phyloP scores from a whole-genome alignment of 1,140 invertebrate genomes.

The Dysdera silvatica region DNA sequence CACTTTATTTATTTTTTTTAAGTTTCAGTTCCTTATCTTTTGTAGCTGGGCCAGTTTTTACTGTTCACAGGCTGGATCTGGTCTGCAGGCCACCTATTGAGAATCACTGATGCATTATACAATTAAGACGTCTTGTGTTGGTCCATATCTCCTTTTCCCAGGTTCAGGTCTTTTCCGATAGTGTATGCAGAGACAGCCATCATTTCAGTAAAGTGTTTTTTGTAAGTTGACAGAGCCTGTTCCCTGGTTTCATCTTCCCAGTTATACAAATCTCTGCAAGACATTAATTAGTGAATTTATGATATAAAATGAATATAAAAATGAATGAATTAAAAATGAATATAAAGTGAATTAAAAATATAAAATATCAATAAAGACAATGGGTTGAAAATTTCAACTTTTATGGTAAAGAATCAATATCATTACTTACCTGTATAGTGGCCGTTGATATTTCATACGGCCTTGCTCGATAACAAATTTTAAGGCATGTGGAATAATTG shows the following conservation, averaged over 20 bases:
- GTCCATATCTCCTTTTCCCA: too few relatives aligned
- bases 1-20: too few relatives aligned
- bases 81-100: too few relatives aligned
- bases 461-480: conserved; percentile 73
- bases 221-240: conserved; percentile 62
- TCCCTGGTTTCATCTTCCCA: conserved; percentile 62
- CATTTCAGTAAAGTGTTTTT: conserved; percentile 62
- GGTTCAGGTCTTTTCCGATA: too few relatives aligned
- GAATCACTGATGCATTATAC: too few relatives aligned
- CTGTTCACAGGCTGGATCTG: too few relatives aligned
- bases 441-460: conserved; percentile 82
- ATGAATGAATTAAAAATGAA: neutral
- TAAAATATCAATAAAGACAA: neutral
- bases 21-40: too few relatives aligned
- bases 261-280: conserved; percentile 63
- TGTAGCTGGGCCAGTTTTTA: too few relatives aligned
- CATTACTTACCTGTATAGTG: conserved; percentile 58
- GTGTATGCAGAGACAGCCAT: conserved; percentile 71
- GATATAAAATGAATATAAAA: conserved; percentile 22
- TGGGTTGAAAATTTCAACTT: neutral
- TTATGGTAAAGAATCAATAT: neutral
- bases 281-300: conserved; percentile 14
- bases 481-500: conserved; percentile 57
- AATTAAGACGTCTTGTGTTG: too few relatives aligned
- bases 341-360: neutral